phyloP scores from a whole-genome alignment of 1,140 invertebrate genomes.

The Cepaea nemoralis region DNA sequence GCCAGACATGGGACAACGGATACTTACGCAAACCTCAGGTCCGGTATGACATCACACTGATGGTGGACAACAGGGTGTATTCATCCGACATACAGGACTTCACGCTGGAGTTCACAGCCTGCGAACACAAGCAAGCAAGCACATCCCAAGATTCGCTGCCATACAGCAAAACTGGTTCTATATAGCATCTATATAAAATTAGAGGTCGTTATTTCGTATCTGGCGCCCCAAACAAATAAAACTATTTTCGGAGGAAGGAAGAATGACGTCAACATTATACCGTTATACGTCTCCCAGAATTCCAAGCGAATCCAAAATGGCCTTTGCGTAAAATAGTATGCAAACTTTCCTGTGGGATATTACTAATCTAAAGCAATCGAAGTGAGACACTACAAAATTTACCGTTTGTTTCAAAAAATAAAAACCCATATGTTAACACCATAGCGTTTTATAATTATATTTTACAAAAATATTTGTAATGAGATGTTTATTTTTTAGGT shows the following conservation, averaged over 20 bases:
- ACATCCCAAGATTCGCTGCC: too few species aligned
- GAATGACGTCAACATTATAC: constrained; percentile 38
- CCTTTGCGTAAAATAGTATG: constrained; percentile 14
- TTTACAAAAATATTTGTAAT: neutral
- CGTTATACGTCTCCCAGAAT: constrained; percentile 34
- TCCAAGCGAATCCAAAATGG: constrained; percentile 24
- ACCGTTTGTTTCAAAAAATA: neutral
- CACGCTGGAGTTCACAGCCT: too few species aligned
- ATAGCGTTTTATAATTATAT: constrained; percentile 6
- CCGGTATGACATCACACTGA: too few species aligned
- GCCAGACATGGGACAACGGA: too few species aligned
- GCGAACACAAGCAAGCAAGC: too few species aligned
- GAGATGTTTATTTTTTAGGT: constrained; percentile 22
- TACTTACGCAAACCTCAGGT: too few species aligned
- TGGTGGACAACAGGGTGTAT: too few species aligned
- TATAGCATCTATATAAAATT: too few species aligned
- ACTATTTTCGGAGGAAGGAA: constrained; percentile 24
- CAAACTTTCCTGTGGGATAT: constrained; percentile 31
- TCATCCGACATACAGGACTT: too few species aligned
- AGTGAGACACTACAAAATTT: constrained; percentile 15
- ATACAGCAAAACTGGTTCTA: too few species aligned
- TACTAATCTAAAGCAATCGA: constrained; percentile 36
- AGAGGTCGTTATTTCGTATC: neutral
- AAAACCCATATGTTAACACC: neutral
- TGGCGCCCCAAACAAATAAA: constrained; percentile 13